Conservation (phyloP, 2,797 vertebrate genomes). For the Sylvia borin region DNA sequence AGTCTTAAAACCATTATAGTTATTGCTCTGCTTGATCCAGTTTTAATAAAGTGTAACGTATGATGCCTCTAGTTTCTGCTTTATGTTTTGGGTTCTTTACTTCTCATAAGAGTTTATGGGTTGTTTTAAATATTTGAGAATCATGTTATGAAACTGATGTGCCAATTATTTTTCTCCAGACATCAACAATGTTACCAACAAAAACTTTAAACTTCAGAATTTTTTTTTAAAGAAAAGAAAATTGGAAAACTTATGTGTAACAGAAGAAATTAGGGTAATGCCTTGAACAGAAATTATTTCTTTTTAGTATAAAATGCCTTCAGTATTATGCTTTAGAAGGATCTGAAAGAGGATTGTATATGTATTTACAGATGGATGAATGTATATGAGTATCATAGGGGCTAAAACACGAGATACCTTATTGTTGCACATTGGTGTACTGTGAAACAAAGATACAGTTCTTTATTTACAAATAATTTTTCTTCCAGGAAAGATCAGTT, state of each 20-base stretch:
- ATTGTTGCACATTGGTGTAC: neutral
- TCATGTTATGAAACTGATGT: constrained; percentile 22
- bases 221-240: neutral
- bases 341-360: neutral
- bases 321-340: neutral
- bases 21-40: constrained; percentile 20
- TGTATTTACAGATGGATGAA: neutral
- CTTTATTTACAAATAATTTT: neutral
- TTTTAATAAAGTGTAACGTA: neutral
- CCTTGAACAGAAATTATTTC: neutral
- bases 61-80: constrained; percentile 7
- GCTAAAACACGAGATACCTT: neutral
- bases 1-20: neutral
- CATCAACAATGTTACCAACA: neutral
- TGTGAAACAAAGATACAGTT: neutral
- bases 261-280: neutral
- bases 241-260: neutral
- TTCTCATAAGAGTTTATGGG: constrained; percentile 1
- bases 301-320: neutral
- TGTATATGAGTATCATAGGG: neutral
- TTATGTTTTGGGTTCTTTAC: neutral
- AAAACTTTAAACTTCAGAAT: neutral
- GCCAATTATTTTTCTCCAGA: constrained; percentile 30
- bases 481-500: neutral
- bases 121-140: constrained; percentile 32